phyloP scores from a whole-genome alignment of 2,888 invertebrate species.

The Epistrophella euchroma region DNA sequence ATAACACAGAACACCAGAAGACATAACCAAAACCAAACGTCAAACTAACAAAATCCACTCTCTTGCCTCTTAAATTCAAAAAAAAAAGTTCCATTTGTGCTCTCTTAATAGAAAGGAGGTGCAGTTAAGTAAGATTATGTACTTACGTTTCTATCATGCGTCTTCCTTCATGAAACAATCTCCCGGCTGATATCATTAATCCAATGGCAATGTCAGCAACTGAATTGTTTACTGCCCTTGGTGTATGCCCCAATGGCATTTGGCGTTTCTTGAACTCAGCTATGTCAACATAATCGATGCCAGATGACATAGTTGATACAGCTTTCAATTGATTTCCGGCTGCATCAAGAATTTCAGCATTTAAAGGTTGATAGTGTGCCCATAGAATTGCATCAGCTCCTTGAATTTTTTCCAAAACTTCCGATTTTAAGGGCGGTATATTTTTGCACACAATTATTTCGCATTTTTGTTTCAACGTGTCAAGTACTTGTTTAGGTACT shows the following conservation, averaged over 20 bases:
- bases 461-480: conserved; percentile 86
- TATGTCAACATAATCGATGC: conserved; percentile 92
- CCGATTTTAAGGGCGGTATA: conserved; percentile 80
- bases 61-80: not conserved
- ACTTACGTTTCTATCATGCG: conserved; percentile 85
- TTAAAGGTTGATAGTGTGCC: conserved; percentile 81
- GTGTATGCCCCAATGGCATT: conserved; percentile 91
- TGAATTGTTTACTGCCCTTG: conserved; percentile 89
- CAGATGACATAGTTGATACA: conserved; percentile 93
- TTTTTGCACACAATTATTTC: conserved; percentile 80
- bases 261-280: conserved; percentile 88
- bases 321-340: conserved; percentile 88
- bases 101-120: not conserved
- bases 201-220: conserved; percentile 94
- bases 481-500: conserved; percentile 87
- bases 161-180: conserved; percentile 91
- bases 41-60: not conserved
- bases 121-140: not conserved
- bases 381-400: conserved; percentile 83
- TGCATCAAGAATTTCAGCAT: conserved; percentile 81
- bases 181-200: conserved; percentile 89
- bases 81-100: not conserved
- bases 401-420: conserved; percentile 80
- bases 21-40: not conserved
- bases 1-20: not conserved